Base-by-base conservation (phyloP, 2,888 invertebrate genomes). In the Lycaena phlaeas region DNA sequence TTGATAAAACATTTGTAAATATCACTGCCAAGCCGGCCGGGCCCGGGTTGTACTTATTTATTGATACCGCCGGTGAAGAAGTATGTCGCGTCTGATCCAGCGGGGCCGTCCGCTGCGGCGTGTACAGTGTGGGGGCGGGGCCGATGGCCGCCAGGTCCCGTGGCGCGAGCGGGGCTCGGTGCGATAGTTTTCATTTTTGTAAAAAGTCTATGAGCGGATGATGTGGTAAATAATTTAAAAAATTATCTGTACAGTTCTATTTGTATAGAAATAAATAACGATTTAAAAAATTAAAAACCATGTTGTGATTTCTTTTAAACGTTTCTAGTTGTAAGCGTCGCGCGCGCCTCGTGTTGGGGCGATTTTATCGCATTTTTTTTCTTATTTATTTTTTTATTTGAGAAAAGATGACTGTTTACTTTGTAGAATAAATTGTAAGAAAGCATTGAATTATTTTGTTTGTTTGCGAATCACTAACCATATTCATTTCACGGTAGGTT, bases 231-330 rank as follows among this genome's bases (percentile, higher is more conserved):
- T 77, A 82, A 85, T 81, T 85, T 81, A 85, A 85, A 70, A 74
- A 78, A 76, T 68, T 78, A 82, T 84, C 84, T 86, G 86, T 86
- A 86, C 86, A 86, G 85, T 85, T 81, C 81, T 86, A 85, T 86
- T 86, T 85, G 86, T 86, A 86, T 86, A 86, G 86, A 85, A 85
- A 81, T 85, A 77, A 85, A 85, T 82, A 84, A 86, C 68, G 76
- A 85, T 84, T 82, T 68, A 78, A 85, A 75, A 79, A 75, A 69
- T 66, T 72, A 64, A 68, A 78, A 75, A 77, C 61, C 64, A 77
- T 69, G 75, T 81, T 81, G 79, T 84, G 81, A 81, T 81, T 81
- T 82, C 71, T 68, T 78, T 70, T 71, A 68, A 48, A 59, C 61
- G 71, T 58, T 70, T 34, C 34, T 71, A 72, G 72, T 53, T 64